Evolutionary conservation across 2,113 vertebrate species (phyloP).

Genomic region (Psilopogon haemacephalus): DNA sequence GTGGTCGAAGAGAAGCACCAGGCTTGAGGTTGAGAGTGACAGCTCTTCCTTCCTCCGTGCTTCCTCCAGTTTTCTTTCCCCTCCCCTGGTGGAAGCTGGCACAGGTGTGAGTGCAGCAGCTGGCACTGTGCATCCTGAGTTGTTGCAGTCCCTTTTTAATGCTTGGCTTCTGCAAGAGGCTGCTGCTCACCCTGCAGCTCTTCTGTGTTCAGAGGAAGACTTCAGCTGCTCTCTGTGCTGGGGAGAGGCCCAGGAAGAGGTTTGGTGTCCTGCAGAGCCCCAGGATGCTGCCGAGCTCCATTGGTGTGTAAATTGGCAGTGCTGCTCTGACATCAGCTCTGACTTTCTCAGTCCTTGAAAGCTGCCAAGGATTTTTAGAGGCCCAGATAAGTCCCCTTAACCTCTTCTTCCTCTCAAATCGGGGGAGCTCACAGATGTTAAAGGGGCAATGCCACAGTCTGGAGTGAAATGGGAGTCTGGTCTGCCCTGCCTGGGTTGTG

Average conservation of each 20-base stretch:
- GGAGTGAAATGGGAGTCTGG: not conserved
- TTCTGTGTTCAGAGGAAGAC: not conserved
- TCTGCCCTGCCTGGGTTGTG: not conserved
- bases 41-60: not conserved
- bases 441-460: not conserved
- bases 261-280: not conserved
- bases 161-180: conserved; percentile 18
- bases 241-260: not conserved
- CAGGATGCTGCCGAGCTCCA: not conserved
- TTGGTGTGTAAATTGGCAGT: not conserved
- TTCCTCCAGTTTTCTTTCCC: not conserved
- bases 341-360: not conserved
- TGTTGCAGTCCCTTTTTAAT: not conserved
- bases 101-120: not conserved
- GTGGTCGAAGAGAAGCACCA: not conserved
- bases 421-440: not conserved
- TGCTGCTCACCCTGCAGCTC: not conserved
- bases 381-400: not conserved
- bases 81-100: not conserved
- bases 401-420: not conserved
- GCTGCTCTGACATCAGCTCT: not conserved
- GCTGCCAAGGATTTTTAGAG: not conserved
- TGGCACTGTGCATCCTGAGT: not conserved
- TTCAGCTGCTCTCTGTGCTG: not conserved
- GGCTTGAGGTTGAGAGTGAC: not conserved